A percentile compares a stretch with the other conserved stretches of the same genome.
phyloP scores from a whole-genome alignment of 2,888 invertebrate species.

The Eledona agricola region DNA sequence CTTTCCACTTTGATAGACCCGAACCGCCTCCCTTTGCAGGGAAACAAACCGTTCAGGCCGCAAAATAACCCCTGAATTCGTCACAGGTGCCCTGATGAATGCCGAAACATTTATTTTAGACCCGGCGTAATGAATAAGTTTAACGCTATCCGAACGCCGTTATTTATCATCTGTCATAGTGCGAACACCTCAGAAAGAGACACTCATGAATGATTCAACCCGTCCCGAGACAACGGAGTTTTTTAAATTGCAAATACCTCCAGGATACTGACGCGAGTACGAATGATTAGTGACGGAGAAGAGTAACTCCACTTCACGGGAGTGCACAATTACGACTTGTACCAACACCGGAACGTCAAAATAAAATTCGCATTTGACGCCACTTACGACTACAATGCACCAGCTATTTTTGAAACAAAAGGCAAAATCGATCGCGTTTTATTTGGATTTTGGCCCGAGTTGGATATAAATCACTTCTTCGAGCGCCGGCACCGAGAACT shows the following conservation, averaged over 20 bases:
- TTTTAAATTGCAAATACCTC: slow-evolving; percentile 10
- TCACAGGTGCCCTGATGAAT: slow-evolving; percentile 44
- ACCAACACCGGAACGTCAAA: too few species aligned
- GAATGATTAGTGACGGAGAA: slow-evolving; percentile 5
- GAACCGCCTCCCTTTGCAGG: slow-evolving; percentile 42
- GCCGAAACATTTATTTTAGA: slow-evolving; percentile 34
- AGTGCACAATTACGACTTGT: slow-evolving; percentile 3
- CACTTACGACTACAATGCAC: too few species aligned
- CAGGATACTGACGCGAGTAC: not conserved
- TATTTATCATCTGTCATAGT: slow-evolving; percentile 35
- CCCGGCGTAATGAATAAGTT: slow-evolving; percentile 26
- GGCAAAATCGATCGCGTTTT: too few species aligned
- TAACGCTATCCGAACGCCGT: slow-evolving; percentile 31
- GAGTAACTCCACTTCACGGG: slow-evolving; percentile 1
- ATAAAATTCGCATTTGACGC: too few species aligned
- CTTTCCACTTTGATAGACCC: slow-evolving; percentile 49
- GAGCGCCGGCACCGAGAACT: too few species aligned
- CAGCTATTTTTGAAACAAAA: too few species aligned
- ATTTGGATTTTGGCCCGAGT: too few species aligned
- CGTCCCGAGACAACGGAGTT: slow-evolving; percentile 5
- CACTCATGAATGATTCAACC: slow-evolving; percentile 33
- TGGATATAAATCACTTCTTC: too few species aligned
- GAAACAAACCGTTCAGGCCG: slow-evolving; percentile 44
- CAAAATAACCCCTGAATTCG: slow-evolving; percentile 46
- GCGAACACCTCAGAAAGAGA: slow-evolving; percentile 24